Evolutionary conservation across 2,797 vertebrate species (phyloP), one percentile per base, ranked within the genome.

Genomic region (Thunnus albacares): DNA sequence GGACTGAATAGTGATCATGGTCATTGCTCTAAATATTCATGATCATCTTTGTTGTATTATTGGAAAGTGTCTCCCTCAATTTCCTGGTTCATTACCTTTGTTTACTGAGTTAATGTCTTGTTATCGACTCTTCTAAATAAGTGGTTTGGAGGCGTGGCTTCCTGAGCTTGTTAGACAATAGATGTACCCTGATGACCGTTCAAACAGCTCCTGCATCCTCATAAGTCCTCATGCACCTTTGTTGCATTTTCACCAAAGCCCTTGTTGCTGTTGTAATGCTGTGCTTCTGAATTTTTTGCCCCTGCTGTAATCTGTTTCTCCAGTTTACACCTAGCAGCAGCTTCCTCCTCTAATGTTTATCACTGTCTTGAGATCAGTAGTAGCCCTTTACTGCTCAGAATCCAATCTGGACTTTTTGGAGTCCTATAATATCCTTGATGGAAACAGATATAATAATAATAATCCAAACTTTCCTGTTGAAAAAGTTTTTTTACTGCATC

Each of bases 81-180:
- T 81, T 64, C 59, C 28, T 3, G 18, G 13, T 67, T 58, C 61
- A 20, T 11, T 59, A 52, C 17, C 26, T 79, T 79, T 75, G 35
- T 81, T 83, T 87, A 47, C 14, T 2, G 45, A 75, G 22, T 58
- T 35, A 58, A 70, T 38, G 28, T 69, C 49, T 72, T 9, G 43
- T 28, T 66, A 58, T 47, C 26, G 20, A 24, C 65, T 60, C 43
- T 35, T 69, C 55, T 26, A 45, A 22, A 30, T 60, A 18, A 49
- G 57, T 14, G 12, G 41, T 49, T 57, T 20, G 17, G 20, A 64
- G 47, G 38, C 7, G 17, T 0, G 0, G 33, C 35, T 59, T 74
- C 59, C 10, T 20, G 57, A 35, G 56, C 56, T 62, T 38, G 33
- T 77, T 70, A 55, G 22, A 49, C 20, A 6, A 17, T 2, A n/a